Evolutionary conservation across 1,140 invertebrate species (phyloP).

Genomic region (Euwallacea fornicatus): DNA sequence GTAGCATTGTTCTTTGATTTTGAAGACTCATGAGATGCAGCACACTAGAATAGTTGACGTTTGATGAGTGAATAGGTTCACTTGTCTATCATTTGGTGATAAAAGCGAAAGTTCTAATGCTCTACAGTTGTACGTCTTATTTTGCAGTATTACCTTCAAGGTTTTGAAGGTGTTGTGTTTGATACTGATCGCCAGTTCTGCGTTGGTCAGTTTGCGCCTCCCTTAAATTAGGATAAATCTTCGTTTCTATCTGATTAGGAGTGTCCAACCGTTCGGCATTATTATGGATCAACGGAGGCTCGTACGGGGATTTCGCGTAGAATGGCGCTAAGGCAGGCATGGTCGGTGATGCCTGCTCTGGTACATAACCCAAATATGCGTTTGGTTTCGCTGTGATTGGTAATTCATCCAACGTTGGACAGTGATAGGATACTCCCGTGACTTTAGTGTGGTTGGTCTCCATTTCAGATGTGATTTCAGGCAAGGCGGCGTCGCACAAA

Average conservation of each 20-base stretch:
- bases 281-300: constrained; percentile 1
- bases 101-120: no score
- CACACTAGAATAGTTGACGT: no score
- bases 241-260: constrained; percentile 31
- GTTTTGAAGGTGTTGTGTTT: constrained; percentile 17
- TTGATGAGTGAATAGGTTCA: no score
- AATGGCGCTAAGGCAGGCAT: constrained; percentile 11
- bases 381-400: constrained; percentile 54
- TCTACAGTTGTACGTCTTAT: no score
- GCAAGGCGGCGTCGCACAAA: constrained; percentile 68
- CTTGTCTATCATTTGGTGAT: no score
- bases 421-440: constrained; percentile 58
- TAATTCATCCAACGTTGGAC: constrained; percentile 59
- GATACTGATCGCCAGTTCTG: constrained; percentile 19
- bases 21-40: no score
- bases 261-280: constrained; percentile 16
- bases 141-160: background rate
- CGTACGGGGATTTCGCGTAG: constrained; percentile 18
- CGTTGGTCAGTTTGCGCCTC: background rate
- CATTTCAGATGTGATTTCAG: constrained; percentile 66
- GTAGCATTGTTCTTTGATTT: no score
- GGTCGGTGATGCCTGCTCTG: constrained; percentile 19
- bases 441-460: constrained; percentile 70
- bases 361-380: constrained; percentile 44
- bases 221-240: constrained; percentile 16